Conservation (phyloP, 2,113 vertebrate genomes). For the Alces alces region DNA sequence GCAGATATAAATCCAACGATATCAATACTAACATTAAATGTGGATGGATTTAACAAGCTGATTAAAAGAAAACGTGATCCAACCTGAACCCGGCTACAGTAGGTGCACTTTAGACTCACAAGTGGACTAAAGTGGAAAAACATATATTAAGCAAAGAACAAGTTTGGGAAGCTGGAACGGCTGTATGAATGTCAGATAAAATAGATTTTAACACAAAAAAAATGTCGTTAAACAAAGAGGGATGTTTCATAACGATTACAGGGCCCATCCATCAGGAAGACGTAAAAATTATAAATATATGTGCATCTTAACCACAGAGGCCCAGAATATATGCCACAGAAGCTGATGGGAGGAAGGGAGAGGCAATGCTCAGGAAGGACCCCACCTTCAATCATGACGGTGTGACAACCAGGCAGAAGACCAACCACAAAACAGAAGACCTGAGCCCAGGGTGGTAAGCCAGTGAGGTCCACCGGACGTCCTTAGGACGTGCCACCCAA, state of each 20-base stretch:
- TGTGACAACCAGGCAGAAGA: rapidly evolving
- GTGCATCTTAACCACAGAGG: background rate
- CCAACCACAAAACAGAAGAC: background rate
- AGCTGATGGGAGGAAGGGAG: too few species aligned
- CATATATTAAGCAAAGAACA: background rate
- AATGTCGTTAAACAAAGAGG: background rate
- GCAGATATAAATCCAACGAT: rapidly evolving
- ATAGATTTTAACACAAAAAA: background rate
- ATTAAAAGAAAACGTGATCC: background rate
- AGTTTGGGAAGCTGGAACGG: background rate
- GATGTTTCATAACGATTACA: background rate
- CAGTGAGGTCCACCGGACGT: rapidly evolving
- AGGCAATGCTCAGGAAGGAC: rapidly evolving
- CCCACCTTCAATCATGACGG: rapidly evolving
- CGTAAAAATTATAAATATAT: too few species aligned
- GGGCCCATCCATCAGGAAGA: background rate
- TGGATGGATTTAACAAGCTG: too few species aligned
- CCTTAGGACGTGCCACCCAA: rapidly evolving
- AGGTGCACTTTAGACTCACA: background rate
- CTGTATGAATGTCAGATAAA: background rate
- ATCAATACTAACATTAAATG: too few species aligned
- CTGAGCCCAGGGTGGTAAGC: rapidly evolving
- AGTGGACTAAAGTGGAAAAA: background rate
- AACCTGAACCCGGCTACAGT: background rate
- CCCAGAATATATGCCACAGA: rapidly evolving